These are phyloP conservation scores for Cynopterus sphinx DNA, from an alignment of 2,797 vertebrate genomes.

Conservation along the genomic window DNA sequence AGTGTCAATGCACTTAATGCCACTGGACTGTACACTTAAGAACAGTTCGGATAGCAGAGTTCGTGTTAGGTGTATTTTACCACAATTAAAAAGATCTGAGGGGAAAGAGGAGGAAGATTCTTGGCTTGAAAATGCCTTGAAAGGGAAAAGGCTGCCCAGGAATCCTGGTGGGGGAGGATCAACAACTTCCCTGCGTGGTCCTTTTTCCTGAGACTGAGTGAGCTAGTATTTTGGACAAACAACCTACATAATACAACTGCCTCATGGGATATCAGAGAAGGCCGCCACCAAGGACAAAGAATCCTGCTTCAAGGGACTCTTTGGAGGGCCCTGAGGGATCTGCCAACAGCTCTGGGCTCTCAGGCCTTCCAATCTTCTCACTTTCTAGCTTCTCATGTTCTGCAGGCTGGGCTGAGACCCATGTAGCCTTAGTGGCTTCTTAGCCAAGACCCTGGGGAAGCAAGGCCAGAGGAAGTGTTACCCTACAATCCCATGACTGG, in stretches of 20 bases:
- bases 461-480: background rate
- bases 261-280: background rate
- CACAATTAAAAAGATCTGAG: background rate
- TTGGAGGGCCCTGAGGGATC: background rate
- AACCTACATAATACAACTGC: background rate
- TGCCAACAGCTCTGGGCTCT: background rate
- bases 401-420: background rate
- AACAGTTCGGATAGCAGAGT: background rate
- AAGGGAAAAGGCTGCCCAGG: background rate
- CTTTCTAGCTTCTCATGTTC: background rate
- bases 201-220: background rate
- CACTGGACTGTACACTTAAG: background rate
- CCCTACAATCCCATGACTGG: background rate
- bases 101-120: background rate
- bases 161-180: background rate
- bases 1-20: background rate
- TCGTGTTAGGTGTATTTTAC: background rate
- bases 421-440: background rate
- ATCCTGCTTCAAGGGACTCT: background rate
- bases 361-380: background rate
- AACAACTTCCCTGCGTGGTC: background rate
- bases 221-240: background rate
- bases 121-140: background rate
- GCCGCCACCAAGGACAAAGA: background rate
- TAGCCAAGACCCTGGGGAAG: background rate